Percentiles rank a stretch among this genome's conserved stretches.
These are phyloP conservation scores for Rapana venosa DNA, from an alignment of 2,888 invertebrate species.

Conservation along the genomic window DNA sequence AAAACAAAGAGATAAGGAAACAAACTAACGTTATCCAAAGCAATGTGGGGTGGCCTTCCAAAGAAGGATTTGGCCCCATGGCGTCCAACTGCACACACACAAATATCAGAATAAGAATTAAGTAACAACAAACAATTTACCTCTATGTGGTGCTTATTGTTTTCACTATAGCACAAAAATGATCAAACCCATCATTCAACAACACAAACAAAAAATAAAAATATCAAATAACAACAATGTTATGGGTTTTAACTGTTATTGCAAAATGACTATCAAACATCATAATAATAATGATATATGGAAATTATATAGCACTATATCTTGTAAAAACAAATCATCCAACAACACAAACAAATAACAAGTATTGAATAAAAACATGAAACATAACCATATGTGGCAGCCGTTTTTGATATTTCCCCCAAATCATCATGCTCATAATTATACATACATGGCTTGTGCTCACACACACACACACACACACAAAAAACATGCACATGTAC, in stretches of 20 bases:
- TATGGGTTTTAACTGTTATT: neutral
- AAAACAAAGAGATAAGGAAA: neutral
- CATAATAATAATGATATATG: no score
- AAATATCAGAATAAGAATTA: neutral
- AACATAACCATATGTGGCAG: no score
- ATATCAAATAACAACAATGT: no score
- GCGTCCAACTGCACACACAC: slow-evolving; percentile 61
- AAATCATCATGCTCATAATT: no score
- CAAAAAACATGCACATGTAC: neutral
- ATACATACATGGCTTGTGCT: no score
- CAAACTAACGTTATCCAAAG: slow-evolving; percentile 65
- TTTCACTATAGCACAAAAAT: no score
- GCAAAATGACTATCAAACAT: neutral
- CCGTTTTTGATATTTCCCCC: no score
- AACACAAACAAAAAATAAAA: neutral
- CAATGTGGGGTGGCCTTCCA: slow-evolving; percentile 69
- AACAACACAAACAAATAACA: neutral
- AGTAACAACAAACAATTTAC: no score
- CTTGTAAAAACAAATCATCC: neutral
- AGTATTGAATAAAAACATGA: no score
- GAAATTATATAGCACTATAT: no score
- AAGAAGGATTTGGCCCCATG: slow-evolving; percentile 62
- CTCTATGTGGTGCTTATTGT: no score
- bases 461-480: neutral
- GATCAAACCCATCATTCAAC: neutral